phyloP scores from a whole-genome alignment of 2,888 invertebrate species.

The Rhorus exstirpatorius region DNA sequence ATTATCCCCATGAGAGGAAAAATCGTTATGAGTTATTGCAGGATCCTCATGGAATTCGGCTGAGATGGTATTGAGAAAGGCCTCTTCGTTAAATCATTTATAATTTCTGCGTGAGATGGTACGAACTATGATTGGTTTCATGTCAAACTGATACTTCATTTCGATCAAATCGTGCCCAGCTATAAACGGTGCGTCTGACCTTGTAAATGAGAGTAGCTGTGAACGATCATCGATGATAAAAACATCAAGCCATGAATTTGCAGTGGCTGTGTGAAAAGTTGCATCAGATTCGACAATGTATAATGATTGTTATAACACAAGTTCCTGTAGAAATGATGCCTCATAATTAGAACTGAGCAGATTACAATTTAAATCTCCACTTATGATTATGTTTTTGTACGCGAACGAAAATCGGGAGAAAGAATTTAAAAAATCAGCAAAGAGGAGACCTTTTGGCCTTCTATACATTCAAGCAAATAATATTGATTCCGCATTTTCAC shows the following conservation, averaged over 20 bases:
- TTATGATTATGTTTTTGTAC: constrained; percentile 10
- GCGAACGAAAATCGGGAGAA: not conserved
- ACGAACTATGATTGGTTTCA: not conserved
- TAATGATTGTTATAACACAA: not conserved
- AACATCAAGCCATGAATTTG: not conserved
- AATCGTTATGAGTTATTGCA: too few species aligned
- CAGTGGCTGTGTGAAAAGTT: not conserved
- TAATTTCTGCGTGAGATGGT: not conserved
- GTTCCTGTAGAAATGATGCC: not conserved
- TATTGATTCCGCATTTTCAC: not conserved
- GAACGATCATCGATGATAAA: not conserved
- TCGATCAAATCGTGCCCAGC: constrained; percentile 14
- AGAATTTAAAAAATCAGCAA: not conserved
- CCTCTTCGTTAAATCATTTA: not conserved
- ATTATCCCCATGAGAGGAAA: too few species aligned
- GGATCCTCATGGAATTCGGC: too few species aligned
- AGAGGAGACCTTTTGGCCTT: constrained; percentile 7
- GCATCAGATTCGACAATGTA: not conserved
- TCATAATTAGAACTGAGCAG: not conserved
- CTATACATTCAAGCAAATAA: constrained; percentile 2
- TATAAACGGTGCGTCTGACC: constrained; percentile 5
- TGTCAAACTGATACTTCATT: not conserved
- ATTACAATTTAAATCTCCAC: constrained; percentile 30
- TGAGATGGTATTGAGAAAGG: not conserved
- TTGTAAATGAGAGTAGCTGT: not conserved